Evolutionary conservation across 2,888 invertebrate species (phyloP), one percentile per base, ranked within the genome.

Genomic region (Microplitis deprimator): DNA sequence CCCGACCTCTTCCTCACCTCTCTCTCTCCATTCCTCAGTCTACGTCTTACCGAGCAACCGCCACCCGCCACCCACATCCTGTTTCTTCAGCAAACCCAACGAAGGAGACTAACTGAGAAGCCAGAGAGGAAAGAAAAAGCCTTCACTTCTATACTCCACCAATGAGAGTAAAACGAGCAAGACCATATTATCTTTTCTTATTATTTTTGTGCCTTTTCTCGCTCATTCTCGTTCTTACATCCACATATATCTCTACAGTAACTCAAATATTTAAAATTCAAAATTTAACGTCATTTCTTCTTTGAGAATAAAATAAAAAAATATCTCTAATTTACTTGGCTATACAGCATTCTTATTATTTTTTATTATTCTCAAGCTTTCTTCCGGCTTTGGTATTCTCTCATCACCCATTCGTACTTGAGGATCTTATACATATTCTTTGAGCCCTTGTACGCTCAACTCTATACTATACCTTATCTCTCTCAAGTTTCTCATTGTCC

Each of bases 401-500:
- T 50, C 50, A 50, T 50, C 59, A 13, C 60, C 17, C 20, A 41
- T 17, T 39, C 50, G 10, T 68, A 16, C 68, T 50, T 40, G 68
- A 50, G 50, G 50, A 50, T 50, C 50, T 5, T 76, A 5, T 50
- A 50, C 50, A 50, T 50, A 50, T 50, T 50, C 69, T 29, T 50
- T 17, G 38, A 67, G 60, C 74, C 68, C 40, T 68, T 29, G 50
- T 67, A 29, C 76, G 71, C 78, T 65, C 7, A 7, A 29, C 13
- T n/a, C 72, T 76, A 70, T 62, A 64, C 69, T 79, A 73, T 84
- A 79, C 87, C 89, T 87, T 88, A 89, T 89, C 88, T 89, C 89
- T 88, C 87, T 88, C 84, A 86, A 89, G 88, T 89, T 89, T 89
- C 89, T 89, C 89, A 89, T 89, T 89, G 89, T 89, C 88, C 88